Conservation (phyloP, 2,797 vertebrate genomes). For the Valencia hispanica region DNA sequence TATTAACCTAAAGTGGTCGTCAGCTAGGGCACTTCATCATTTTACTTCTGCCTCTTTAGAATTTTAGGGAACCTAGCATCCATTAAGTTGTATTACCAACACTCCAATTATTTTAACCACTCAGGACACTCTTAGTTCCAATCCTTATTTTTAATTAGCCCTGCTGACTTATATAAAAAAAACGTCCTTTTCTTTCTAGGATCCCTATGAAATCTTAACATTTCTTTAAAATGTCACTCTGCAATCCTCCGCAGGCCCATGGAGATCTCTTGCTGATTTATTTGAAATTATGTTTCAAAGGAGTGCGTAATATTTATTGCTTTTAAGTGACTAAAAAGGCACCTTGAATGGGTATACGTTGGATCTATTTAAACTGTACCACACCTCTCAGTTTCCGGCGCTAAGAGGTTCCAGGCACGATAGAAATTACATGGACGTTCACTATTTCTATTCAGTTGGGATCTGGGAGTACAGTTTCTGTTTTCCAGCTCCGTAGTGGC, state of each 20-base stretch:
- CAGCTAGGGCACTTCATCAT: neutral
- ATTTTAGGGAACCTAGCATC: too few relatives aligned
- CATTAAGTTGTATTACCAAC: neutral
- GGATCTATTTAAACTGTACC: neutral
- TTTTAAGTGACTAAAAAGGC: neutral
- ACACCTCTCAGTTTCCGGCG: slow-evolving; percentile 23
- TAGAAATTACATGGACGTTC: neutral
- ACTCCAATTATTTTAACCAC: neutral
- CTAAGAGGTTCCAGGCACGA: neutral
- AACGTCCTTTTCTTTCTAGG: neutral
- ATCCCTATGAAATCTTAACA: neutral
- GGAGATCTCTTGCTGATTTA: neutral
- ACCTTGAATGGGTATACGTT: neutral
- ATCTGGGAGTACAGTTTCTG: slow-evolving; percentile 8
- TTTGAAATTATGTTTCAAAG: too few relatives aligned
- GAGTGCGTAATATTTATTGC: too few relatives aligned
- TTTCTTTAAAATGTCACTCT: neutral
- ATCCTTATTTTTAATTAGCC: neutral
- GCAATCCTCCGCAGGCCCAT: neutral
- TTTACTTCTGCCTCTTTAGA: neutral
- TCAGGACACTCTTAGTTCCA: neutral
- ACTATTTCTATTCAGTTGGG: neutral
- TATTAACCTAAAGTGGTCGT: neutral
- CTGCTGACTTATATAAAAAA: neutral
- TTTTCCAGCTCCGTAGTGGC: neutral